Base-by-base conservation (phyloP, 2,113 vertebrate species). In the Otolemur garnettii region DNA sequence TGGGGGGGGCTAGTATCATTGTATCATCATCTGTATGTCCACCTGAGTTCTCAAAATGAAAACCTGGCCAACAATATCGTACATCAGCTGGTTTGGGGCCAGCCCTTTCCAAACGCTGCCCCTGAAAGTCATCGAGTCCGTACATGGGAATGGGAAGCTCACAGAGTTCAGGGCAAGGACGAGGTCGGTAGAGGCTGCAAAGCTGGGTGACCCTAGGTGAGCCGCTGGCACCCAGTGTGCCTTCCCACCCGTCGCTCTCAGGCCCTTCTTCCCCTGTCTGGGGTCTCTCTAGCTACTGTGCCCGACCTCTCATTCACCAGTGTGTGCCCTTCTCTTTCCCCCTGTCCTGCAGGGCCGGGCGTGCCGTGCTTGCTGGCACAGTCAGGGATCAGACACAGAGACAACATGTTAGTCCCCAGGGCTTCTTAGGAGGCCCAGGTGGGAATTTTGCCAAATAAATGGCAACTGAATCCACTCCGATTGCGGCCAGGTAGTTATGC, bases 141-240 rank as follows among this genome's bases (percentile, higher is more conserved):
- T 1, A 4, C 19, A 0, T 9, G 1, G 15, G 24, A 55, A 24
- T 12, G 1, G 15, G 24, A 55, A 30, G 7, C 1, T 0, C 35
- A 3, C 4, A 11, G 0, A 4, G 71, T 5, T 74, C n/a, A 10
- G 8, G 5, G 13, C 55, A 10, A 14, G 79, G 57, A 7, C 0
- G 7, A 18, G 2, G n/a, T 3, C 17, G 12, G 3, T 2, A 3
- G 24, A 1, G 21, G 28, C 1, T 1, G 0, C 1, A 5, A 2
- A 69, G 8, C 24, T 0, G 0, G 12, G 10, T 0, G 2, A 60
- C 8, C 8, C 45, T 50, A 10, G 45, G 45, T 50, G 45, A 9
- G 45, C 45, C 45, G 8, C 1, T 50, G 45, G 45, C 45, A 50
- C 45, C 45, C 45, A 50, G 45, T 9, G 45, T 50, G 45, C 45